Percentiles rank a stretch among this genome's conserved stretches.
These are phyloP conservation scores for Chrysogorgia sp. DNA, from an alignment of 92 coral and sea anemone species.

Conservation along the genomic window DNA sequence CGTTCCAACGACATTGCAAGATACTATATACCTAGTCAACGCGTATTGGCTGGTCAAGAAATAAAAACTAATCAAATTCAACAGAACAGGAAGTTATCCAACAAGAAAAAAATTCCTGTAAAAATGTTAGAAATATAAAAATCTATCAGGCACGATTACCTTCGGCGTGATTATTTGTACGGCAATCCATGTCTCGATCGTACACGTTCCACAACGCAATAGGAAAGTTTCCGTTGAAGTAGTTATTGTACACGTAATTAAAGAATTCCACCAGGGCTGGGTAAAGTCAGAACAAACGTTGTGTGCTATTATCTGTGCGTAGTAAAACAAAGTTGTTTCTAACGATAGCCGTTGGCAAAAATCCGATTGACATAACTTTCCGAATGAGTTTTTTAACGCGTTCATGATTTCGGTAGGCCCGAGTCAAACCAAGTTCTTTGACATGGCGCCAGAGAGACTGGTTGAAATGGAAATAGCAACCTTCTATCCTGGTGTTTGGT, in stretches of 20 bases:
- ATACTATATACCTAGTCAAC: too few species aligned
- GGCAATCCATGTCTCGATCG: slow-evolving; percentile 13
- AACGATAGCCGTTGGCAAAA: not conserved
- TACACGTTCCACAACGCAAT: slow-evolving; percentile 35
- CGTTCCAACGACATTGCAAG: too few species aligned
- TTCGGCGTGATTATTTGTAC: slow-evolving; percentile 10
- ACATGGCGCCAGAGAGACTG: slow-evolving; percentile 5
- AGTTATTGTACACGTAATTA: slow-evolving; percentile 4
- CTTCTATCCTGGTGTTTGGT: not conserved
- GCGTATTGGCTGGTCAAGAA: not conserved
- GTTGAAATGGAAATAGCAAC: slow-evolving; percentile 6
- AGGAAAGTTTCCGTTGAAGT: slow-evolving; percentile 23
- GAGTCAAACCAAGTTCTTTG: not conserved
- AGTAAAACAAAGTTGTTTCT: not conserved
- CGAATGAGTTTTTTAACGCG: slow-evolving; percentile 2
- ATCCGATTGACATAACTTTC: slow-evolving; percentile 7
- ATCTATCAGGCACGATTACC: too few species aligned
- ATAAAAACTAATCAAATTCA: not conserved
- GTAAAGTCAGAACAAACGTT: not conserved
- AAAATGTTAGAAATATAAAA: too few species aligned
- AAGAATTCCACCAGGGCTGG: slow-evolving; percentile 11
- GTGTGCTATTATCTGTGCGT: not conserved
- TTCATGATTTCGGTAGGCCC: not conserved
- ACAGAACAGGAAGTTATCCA: not conserved
- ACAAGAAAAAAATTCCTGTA: not conserved